A percentile compares a stretch with the other conserved stretches of the same genome.
Conservation (phyloP, 2,888 invertebrate species). For the Erebia aethiops region DNA sequence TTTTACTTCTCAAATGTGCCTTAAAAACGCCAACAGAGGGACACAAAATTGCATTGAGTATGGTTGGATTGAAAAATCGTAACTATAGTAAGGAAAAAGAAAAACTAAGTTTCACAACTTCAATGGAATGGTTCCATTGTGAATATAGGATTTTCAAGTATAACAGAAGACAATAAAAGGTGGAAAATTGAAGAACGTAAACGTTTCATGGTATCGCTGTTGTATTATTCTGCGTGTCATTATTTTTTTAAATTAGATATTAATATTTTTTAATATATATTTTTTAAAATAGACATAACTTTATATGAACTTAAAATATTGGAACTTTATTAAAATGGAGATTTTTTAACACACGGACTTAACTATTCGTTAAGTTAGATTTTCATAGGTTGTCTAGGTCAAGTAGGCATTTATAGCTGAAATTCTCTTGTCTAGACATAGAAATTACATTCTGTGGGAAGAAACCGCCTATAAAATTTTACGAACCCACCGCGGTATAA, state of each 20-base stretch:
- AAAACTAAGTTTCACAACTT: not conserved
- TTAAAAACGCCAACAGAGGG: too few relatives aligned
- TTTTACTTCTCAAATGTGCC: too few relatives aligned
- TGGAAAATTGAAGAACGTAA: not conserved
- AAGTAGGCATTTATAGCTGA: not conserved
- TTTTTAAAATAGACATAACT: too few relatives aligned
- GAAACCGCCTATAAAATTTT: constrained; percentile 69
- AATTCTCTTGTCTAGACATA: not conserved
- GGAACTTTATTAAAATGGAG: too few relatives aligned
- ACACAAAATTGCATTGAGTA: too few relatives aligned
- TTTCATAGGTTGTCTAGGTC: too few relatives aligned
- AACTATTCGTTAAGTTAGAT: too few relatives aligned
- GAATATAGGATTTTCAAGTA: constrained; percentile 3
- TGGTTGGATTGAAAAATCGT: too few relatives aligned
- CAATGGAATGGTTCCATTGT: not conserved
- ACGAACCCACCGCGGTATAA: constrained; percentile 67
- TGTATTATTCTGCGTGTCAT: not conserved
- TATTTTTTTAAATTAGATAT: not conserved
- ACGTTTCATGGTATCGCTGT: not conserved
- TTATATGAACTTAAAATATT: too few relatives aligned
- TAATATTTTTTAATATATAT: too few relatives aligned
- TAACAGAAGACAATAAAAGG: constrained; percentile 7
- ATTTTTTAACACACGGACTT: too few relatives aligned
- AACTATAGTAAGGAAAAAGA: too few relatives aligned
- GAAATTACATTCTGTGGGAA: constrained; percentile 12